These are phyloP conservation scores for Rotaria macrura DNA, from an alignment of 2,888 invertebrate genomes.

Conservation along the genomic window DNA sequence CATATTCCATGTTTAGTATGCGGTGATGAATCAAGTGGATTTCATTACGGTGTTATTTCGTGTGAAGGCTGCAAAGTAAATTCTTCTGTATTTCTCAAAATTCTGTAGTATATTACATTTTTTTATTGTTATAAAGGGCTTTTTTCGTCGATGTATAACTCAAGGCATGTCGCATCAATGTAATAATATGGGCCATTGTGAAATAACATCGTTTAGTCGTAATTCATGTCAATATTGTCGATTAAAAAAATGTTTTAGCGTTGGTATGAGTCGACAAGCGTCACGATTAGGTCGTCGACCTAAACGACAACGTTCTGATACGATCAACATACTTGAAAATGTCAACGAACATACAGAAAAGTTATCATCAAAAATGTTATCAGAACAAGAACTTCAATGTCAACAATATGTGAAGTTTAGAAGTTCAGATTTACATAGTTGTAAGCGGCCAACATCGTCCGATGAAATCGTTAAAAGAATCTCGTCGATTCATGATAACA, in stretches of 20 bases:
- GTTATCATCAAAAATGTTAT: background rate
- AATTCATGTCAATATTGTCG: conserved; percentile 50
- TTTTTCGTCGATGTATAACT: conserved; percentile 49
- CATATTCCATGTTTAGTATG: conserved; percentile 29
- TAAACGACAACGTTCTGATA: conserved; percentile 39
- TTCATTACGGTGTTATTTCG: conserved; percentile 32
- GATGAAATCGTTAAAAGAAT: background rate
- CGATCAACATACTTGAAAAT: background rate
- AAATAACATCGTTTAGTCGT: conserved; percentile 48
- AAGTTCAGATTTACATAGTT: background rate
- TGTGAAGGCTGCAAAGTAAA: conserved; percentile 31
- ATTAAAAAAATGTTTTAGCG: conserved; percentile 48
- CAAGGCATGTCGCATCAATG: conserved; percentile 50
- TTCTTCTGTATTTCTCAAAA: background rate
- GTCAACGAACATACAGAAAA: background rate
- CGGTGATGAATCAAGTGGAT: conserved; percentile 32
- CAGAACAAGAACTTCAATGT: background rate
- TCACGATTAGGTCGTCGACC: conserved; percentile 48
- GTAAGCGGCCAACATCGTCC: background rate
- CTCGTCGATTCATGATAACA: background rate
- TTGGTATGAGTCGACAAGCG: conserved; percentile 50
- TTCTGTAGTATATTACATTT: no score
- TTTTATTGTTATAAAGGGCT: conserved; percentile 37
- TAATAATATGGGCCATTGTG: conserved; percentile 49
- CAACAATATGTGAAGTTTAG: no score